Percentiles rank a stretch among this genome's conserved stretches.
phyloP scores from a whole-genome alignment of 2,888 invertebrate genomes.

The Orgyia antiqua region DNA sequence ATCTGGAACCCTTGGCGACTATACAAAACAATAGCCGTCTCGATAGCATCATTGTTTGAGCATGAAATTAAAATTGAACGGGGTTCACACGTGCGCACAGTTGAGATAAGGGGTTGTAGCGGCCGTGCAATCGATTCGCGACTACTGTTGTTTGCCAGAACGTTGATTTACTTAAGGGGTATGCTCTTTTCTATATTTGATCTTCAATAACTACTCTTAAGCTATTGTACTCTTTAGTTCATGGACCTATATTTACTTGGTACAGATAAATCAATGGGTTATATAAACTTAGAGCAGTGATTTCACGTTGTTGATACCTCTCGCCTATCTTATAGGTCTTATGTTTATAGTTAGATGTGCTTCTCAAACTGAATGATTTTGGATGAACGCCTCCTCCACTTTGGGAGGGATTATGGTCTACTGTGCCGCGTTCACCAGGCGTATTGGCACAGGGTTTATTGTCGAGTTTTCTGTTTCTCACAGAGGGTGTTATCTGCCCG shows the following conservation, averaged over 20 bases:
- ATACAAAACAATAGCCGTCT: slow-evolving; percentile 74
- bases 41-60: slow-evolving; percentile 78
- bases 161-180: slow-evolving; percentile 64
- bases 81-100: slow-evolving; percentile 75
- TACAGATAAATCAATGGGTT: no score
- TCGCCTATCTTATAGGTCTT: no score
- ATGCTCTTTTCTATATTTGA: slow-evolving; percentile 70
- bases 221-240: slow-evolving; percentile 39
- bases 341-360: no score
- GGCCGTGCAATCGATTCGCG: slow-evolving; percentile 58
- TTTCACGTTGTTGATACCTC: no score
- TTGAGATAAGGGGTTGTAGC: slow-evolving; percentile 68
- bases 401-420: no score
- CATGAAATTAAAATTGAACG: slow-evolving; percentile 78
- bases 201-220: slow-evolving; percentile 44
- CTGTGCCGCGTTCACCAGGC: no score
- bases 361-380: no score
- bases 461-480: no score
- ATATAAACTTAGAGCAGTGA: no score
- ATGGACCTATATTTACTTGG: slow-evolving; percentile 37
- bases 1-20: slow-evolving; percentile 69
- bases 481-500: no score
- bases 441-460: no score
- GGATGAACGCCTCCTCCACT: no score
- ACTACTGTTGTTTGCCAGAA: slow-evolving; percentile 52